Evolutionary conservation across 2,797 vertebrate genomes (phyloP), one percentile per base, ranked within the genome.

Genomic region (Mycteria americana): DNA sequence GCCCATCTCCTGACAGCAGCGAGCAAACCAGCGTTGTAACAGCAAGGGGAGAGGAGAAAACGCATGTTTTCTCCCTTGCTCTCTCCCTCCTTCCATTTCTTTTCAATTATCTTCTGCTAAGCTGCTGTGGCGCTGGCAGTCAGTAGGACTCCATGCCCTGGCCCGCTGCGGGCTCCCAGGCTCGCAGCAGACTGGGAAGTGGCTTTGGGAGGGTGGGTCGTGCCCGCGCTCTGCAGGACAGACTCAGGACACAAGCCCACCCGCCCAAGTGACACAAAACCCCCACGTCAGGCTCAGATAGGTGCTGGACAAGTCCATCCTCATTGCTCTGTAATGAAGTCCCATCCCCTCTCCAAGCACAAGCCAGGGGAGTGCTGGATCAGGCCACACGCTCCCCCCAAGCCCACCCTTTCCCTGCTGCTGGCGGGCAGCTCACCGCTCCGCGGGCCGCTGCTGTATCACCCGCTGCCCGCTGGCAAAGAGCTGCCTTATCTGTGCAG

Each of bases 401-500:
- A 50, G 11, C 18, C 50, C 21, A 23, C 4, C 79, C 27, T 27
- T 7, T 14, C 53, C 35, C 45, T 1, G 31, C 25, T 8, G 54
- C 86, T 37, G 39, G 53, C 5, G 2, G 72, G 60, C 11, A 5
- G 37, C 69, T 76, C 62, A 10, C 22, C 2, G 3, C 57, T 46
- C 45, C 18, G 6, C 37, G 18, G 13, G 63, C 76, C 60, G 43
- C 65, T 60, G 63, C 56, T 21, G 8, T 37, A 41, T 88, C 91
- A 62, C 83, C 88, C 10, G 10, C 80, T 46, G 62, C 84, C 76
- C 33, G 18, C 81, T 72, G 81, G 67, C 89, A 64, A 35, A 4
- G 69, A 86, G 95, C 85, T 77, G 86, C 94, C 75, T 96, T 97
- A 96, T 97, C 97, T 70, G 80, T 1, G 70, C 88, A 57, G 93